Evolutionary conservation across 2,888 invertebrate species (phyloP).

Genomic region (Atethmia centrago): DNA sequence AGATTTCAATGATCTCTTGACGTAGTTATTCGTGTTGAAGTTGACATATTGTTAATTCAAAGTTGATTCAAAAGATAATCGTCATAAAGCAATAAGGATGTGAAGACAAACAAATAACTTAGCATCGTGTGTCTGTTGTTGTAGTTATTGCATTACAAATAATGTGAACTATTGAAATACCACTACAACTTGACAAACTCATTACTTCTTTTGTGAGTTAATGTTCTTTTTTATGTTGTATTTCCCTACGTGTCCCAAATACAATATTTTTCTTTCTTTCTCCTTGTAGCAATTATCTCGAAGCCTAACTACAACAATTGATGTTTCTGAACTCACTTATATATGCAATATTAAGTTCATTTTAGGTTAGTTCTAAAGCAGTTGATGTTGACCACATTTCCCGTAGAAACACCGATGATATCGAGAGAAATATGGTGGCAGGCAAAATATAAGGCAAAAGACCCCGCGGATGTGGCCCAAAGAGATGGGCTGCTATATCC

Average conservation of each 20-base stretch:
- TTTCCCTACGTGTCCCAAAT: no score
- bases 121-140: not conserved
- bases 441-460: not conserved
- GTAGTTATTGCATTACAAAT: conserved; percentile 11
- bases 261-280: no score
- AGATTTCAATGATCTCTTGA: not conserved
- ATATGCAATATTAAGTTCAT: not conserved
- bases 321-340: not conserved
- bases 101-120: conserved; percentile 14
- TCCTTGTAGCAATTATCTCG: not conserved
- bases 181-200: not conserved
- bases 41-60: not conserved
- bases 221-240: no score
- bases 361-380: not conserved
- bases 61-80: conserved; percentile 13
- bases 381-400: no score
- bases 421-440: not conserved
- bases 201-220: not conserved
- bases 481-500: no score
- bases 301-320: not conserved
- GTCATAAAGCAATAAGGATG: conserved; percentile 22
- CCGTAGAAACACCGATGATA: not conserved
- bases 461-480: not conserved
- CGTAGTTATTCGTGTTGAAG: not conserved
- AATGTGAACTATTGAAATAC: not conserved